These are phyloP conservation scores for Lasiurus cinereus DNA, from an alignment of 2,113 vertebrate species.

Conservation along the genomic window DNA sequence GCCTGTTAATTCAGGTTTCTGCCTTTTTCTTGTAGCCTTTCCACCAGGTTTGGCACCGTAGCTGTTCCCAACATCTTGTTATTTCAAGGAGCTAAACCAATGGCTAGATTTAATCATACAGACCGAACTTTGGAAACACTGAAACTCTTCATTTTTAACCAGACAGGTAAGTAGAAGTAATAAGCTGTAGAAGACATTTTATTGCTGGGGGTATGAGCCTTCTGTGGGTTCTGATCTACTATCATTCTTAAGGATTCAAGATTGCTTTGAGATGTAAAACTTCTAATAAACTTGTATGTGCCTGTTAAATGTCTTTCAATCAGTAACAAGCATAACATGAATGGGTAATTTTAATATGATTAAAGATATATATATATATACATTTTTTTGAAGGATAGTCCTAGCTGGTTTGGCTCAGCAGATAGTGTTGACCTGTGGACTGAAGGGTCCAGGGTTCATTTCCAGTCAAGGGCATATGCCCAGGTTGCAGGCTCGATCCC, in stretches of 20 bases:
- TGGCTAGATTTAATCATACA: constrained; percentile 99
- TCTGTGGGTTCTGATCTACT: constrained; percentile 3
- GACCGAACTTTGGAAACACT: constrained; percentile 94
- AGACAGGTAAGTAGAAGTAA: constrained; percentile 92
- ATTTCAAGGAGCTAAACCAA: constrained; percentile 98
- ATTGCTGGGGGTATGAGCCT: neutral
- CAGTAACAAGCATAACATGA: neutral
- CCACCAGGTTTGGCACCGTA: constrained; percentile 97
- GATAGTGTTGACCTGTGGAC: too few relatives aligned
- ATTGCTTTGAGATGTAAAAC: neutral
- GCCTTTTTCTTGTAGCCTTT: constrained; percentile 89
- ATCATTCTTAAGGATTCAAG: neutral
- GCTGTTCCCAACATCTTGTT: constrained; percentile 98
- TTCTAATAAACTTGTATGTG: neutral
- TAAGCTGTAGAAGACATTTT: neutral
- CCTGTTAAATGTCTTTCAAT: neutral
- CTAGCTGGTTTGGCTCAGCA: too few relatives aligned
- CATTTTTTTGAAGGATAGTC: too few relatives aligned
- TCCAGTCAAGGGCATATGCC: too few relatives aligned
- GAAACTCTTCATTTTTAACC: constrained; percentile 96
- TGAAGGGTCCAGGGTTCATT: too few relatives aligned
- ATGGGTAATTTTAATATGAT: constrained; percentile 1
- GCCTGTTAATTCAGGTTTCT: constrained; percentile 56
- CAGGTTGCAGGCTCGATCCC: too few relatives aligned
- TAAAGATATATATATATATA: neutral